These are phyloP conservation scores for Scolopax bukidnonensis DNA, from an alignment of 2,797 vertebrate species.

Conservation along the genomic window DNA sequence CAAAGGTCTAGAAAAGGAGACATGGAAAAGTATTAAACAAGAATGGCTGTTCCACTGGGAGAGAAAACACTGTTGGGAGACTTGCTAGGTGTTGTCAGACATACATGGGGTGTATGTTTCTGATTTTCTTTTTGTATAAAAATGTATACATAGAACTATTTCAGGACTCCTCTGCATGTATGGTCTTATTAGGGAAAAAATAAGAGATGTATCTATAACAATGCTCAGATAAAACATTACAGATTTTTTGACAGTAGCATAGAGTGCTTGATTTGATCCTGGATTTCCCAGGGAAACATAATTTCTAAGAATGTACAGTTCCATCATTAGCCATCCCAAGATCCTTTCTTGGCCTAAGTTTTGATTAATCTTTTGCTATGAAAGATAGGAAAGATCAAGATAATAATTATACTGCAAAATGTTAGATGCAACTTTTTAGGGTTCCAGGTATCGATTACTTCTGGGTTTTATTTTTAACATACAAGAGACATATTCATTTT, in stretches of 20 bases:
- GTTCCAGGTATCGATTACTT: background rate
- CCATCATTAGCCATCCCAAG: background rate
- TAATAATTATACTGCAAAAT: background rate
- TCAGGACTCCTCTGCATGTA: background rate
- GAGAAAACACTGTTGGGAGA: rapidly evolving
- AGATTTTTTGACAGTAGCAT: background rate
- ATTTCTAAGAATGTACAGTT: background rate
- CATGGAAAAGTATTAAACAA: background rate
- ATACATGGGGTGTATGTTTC: background rate
- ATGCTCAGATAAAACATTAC: background rate
- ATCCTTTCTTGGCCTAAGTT: background rate
- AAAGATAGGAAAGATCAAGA: background rate
- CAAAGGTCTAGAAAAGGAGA: background rate
- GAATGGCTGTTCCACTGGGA: rapidly evolving
- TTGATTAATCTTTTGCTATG: background rate
- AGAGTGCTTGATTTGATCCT: background rate
- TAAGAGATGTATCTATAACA: background rate
- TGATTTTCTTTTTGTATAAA: background rate
- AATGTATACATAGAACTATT: background rate
- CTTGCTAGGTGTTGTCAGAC: background rate
- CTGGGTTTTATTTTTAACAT: background rate
- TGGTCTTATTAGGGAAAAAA: background rate
- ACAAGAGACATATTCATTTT: conserved; percentile 13
- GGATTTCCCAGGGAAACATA: background rate
- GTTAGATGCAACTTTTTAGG: background rate